Evolutionary conservation across 2,113 vertebrate genomes (phyloP), one percentile per base, ranked within the genome.

Genomic region (Empidonax traillii): DNA sequence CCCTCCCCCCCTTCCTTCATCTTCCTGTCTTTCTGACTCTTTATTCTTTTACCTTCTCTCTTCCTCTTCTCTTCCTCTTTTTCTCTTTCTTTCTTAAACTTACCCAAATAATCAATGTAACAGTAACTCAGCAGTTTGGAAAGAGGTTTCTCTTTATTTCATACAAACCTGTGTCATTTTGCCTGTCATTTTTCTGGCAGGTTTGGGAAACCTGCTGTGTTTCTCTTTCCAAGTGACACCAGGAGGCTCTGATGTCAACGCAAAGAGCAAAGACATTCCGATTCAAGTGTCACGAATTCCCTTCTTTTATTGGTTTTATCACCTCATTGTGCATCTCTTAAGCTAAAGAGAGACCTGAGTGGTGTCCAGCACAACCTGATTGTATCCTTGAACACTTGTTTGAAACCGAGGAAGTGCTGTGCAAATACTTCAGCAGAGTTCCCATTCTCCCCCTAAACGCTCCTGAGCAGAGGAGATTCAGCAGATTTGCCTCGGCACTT

Each of bases 351-450:
- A 21, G 75, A 67, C 35, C n/a, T 12, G 28, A 46, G 69, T 13
- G 46, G 61, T 9, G 43, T 9, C n/a, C 63, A 24, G 66, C 53
- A n/a, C 73, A 27, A 41, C 44, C 31, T 30, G 67, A 23, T 23
- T 65, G 22, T 27, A 58, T 31, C 69, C 69, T 81, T 17, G 71
- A 92, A 6, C 78, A 1, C 71, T 83, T 12, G 14, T 56, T 55
- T 23, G 68, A 52, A 61, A 59, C 37, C 1, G 0, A 86, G 67
- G 63, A 37, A 69, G 82, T 43, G 77, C 65, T 95, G 71, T 71
- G 77, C 49, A 96, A 95, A 93, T 89, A 58, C 87, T 86, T 59
- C 69, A 71, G 19, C 15, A 46, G 63, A 49, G 37, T 83, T 58
- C 22, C 82, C 51, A 35, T 66, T 90, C 92, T 87, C 24, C 72